Base-by-base conservation (phyloP, 1,140 invertebrate species). In the Hyphantria cunea region DNA sequence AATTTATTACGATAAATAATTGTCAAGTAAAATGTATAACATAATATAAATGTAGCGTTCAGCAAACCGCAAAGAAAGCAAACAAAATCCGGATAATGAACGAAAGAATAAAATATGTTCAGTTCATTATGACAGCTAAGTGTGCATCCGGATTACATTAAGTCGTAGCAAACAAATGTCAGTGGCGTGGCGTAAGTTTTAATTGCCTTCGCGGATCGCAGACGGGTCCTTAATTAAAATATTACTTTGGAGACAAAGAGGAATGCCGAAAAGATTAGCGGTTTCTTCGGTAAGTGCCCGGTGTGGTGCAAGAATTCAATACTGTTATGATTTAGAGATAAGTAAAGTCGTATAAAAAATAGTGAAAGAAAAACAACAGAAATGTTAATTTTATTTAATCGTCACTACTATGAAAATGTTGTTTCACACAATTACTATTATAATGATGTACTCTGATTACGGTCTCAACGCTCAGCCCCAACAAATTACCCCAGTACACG, bases 171-270 rank as follows among this genome's bases (percentile, higher is more conserved):
- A 80, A 83, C 74, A 80, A 76, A 74, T 60, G 56, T 50, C 56
- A 60, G 56, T 42, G 48, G 34, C 56, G 56, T 44, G 56, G 56
- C 68, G 72, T 73, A 83, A 80, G 72, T 83, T 83, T 83, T 80
- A 79, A 80, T 80, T 83, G 78, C 64, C 69, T 70, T 17, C 51
- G 34, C 45, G 70, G 67, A 59, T 47, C 62, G 66, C 66, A 69
- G 56, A 54, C 70, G 68, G 65, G 39, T 64, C 71, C 70, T 76
- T 83, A 77, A 83, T 80, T 83, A 80, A 83, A 81, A 81, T 81
- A 79, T 79, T 79, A 77, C 76, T 77, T 74, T 41, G 64, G 72
- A 74, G 78, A 80, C 78, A 80, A 80, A 78, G 76, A 68, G 73
- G 64, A 72, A 74, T 64, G 68, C 70, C 63, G 68, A 70, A 73